phyloP scores from a whole-genome alignment of 1,140 invertebrate genomes.

The Copidosoma floridanum region DNA sequence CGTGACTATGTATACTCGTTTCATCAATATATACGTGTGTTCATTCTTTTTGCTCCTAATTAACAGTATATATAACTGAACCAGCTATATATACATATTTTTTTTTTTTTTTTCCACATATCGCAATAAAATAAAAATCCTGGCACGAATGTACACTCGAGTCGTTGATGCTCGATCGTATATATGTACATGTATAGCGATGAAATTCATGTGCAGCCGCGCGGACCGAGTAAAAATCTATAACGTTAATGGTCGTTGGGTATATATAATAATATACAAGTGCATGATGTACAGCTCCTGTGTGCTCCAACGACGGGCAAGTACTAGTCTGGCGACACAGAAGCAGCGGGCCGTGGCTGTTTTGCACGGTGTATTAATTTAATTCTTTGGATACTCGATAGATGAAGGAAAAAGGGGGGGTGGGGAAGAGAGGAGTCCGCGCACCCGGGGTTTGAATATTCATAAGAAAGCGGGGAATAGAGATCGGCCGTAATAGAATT shows the following conservation, averaged over 20 bases:
- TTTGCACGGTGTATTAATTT: constrained; percentile 51
- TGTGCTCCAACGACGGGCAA: no score
- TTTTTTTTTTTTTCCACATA: no score
- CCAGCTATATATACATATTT: no score
- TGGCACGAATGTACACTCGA: no score
- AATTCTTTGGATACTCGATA: constrained; percentile 53
- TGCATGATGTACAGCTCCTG: neutral
- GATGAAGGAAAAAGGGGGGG: constrained; percentile 32
- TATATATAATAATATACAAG: constrained; percentile 4
- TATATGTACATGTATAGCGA: no score
- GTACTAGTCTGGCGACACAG: constrained; percentile 11
- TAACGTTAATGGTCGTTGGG: constrained; percentile 33
- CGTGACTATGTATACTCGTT: no score
- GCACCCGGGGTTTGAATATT: constrained; percentile 47
- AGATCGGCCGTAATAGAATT: constrained; percentile 54
- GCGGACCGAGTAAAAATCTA: constrained; percentile 21
- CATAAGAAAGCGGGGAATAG: constrained; percentile 54
- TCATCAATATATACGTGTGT: no score
- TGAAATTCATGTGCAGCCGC: no score
- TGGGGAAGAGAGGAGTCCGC: constrained; percentile 1
- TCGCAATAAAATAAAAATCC: no score
- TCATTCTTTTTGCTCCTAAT: no score
- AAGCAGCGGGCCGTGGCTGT: constrained; percentile 33
- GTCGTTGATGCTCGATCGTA: no score
- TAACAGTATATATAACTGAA: no score